Base-by-base conservation (phyloP, 1,140 invertebrate genomes). In the Pseudomyrmex sp. region DNA sequence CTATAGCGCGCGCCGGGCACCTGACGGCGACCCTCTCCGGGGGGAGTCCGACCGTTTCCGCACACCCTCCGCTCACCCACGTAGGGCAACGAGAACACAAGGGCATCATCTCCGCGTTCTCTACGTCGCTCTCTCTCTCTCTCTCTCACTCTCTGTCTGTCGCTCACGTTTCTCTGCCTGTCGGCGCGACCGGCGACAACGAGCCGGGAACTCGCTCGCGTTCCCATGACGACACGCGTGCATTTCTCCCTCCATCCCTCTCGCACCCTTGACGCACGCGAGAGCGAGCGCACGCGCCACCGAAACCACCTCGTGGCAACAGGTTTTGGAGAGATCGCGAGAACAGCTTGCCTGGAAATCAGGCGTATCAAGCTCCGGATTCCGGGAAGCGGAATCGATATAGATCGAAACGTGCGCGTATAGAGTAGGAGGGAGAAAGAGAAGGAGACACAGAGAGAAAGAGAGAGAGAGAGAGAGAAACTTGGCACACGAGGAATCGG, bases 191-290 rank as follows among this genome's bases (percentile, higher is more conserved):
- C 35, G 35, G 35, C 86, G 77, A 62, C 83, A 80, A 74, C 20
- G 26, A 88, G 85, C 87, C 87, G 89, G 90, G 84, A 91, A 79
- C 86, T 13, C 61, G 62, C 44, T 26, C 58, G 50, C 83, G 91
- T 92, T 90, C 70, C 88, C 89, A 92, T 93, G 90, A 91, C 88
- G 89, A 93, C 90, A 85, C 84, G 88, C 86, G 91, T 89, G 89
- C 88, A 77, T 73, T 52, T 76, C 70, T 77, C 73, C 74, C 82
- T 70, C 18, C 54, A 46, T 46, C 54, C 50, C 61, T 46, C 52
- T 35, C 2, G 10, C 44, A 13, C 48, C 18, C 9, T 1, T 13
- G 50, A 77, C 26, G 50, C 82, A 79, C 83, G 61, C 84, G 79
- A 72, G 69, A 72, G 69, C 83, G 79, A 76, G 86, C 91, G 90